Evolutionary conservation across 2,113 vertebrate genomes (phyloP).

Genomic region (Trichomycterus rosablanca): DNA sequence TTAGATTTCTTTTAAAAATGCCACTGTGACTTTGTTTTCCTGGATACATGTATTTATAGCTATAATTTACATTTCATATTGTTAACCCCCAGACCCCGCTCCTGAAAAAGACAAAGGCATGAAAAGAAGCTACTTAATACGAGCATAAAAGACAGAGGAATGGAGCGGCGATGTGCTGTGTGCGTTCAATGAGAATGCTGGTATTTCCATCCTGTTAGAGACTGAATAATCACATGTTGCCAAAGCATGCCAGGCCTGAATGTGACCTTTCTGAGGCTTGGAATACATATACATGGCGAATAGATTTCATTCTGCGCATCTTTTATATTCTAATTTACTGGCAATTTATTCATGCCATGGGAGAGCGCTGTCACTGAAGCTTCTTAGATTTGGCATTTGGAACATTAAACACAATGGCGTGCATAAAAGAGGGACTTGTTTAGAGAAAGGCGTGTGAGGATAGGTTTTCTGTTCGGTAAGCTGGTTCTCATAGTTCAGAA

Average conservation of each 20-base stretch:
- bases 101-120: slow-evolving; percentile 28
- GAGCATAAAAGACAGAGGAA: neutral
- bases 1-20: no score
- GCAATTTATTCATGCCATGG: slow-evolving; percentile 51
- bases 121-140: slow-evolving; percentile 12
- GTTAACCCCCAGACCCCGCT: slow-evolving; percentile 7
- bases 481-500: slow-evolving; percentile 31
- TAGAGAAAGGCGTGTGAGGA: slow-evolving; percentile 35
- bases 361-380: slow-evolving; percentile 39
- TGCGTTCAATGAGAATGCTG: slow-evolving; percentile 42
- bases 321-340: slow-evolving; percentile 53
- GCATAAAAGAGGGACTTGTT: slow-evolving; percentile 44
- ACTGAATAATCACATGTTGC: slow-evolving; percentile 49
- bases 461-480: slow-evolving; percentile 25
- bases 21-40: neutral
- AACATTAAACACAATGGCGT: slow-evolving; percentile 49
- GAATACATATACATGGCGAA: slow-evolving; percentile 47
- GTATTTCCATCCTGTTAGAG: slow-evolving; percentile 46
- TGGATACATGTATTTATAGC: neutral
- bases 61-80: slow-evolving; percentile 21
- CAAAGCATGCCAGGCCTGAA: slow-evolving; percentile 44
- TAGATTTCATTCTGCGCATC: slow-evolving; percentile 49
- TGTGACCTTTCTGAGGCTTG: slow-evolving; percentile 54
- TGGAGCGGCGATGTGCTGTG: slow-evolving; percentile 5
- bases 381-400: slow-evolving; percentile 45